Base-by-base conservation (phyloP, 2,888 invertebrate genomes). In the Leucoma salicis region DNA sequence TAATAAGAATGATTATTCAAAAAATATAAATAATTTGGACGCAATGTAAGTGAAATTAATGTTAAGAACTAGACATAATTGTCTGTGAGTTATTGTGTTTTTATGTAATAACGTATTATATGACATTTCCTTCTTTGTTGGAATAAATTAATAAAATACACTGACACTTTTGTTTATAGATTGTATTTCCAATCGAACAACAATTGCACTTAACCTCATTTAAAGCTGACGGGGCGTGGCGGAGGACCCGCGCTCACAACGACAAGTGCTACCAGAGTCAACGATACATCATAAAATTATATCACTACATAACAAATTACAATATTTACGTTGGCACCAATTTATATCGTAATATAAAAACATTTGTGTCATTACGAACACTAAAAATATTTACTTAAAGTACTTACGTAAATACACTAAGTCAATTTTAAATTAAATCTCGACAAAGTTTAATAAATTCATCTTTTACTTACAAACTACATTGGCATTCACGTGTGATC, bases 291-390 rank as follows among this genome's bases (percentile, higher is more conserved):
- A 85, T 87, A 82, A 78, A 83, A 85, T 78, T 81, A 82, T 78
- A 82, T 80, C 75, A 86, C 85, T 88, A 88, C 76, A 85, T 88
- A 89, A 88, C 87, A 88, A 85, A 84, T 84, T 86, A 88, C 84
- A 86, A 84, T 83, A 78, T 82, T 86, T 80, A 87, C 84, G 86
- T 89, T 89, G 88, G 88, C 88, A 89, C 88, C 88, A 73, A 82
- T 82, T 84, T 72, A 81, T 76, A 82, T 78, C 80, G 64, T 78
- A 67, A 78, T 79, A 82, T 77, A 83, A 82, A 82, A 87, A 85
- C 78, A 21, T 81, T 82, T 83, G 87, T 81, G 84, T 83, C 64
- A 82, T 82, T 64, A 61, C 68, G 75, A 84, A 85, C 85, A 83
- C 88, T 83, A 88, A 88, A 88, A 88, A 88, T 86, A 87, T 83